phyloP scores from a whole-genome alignment of 2,797 vertebrate genomes.

The Etheostoma nigrum region DNA sequence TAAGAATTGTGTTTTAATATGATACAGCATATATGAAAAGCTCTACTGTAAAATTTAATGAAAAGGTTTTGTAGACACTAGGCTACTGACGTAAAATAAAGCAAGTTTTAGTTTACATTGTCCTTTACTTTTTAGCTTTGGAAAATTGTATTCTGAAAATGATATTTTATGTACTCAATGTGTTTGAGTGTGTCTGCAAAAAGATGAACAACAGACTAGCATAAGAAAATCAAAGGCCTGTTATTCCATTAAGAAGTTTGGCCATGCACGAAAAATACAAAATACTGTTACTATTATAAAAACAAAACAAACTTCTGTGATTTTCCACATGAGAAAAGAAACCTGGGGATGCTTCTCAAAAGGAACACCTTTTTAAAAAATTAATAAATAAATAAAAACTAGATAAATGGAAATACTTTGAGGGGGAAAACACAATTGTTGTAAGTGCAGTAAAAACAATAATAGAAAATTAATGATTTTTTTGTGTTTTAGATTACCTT shows the following conservation, averaged over 20 bases:
- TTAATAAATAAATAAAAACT: background rate
- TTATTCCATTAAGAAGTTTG: conserved; percentile 10
- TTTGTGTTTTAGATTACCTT: conserved; percentile 30
- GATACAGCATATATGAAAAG: background rate
- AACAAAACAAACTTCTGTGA: background rate
- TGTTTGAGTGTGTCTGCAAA: conserved; percentile 10
- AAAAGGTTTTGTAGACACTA: background rate
- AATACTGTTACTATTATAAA: background rate
- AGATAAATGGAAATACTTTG: background rate
- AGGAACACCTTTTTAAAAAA: background rate
- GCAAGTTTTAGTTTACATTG: background rate
- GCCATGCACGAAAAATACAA: background rate
- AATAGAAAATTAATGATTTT: conserved; percentile 27
- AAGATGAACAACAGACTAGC: background rate
- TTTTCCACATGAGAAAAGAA: conserved; percentile 33
- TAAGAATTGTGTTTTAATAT: background rate
- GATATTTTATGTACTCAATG: background rate
- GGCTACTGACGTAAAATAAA: background rate
- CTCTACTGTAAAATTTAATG: background rate
- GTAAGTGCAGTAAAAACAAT: conserved; percentile 22
- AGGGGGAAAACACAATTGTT: conserved; percentile 32
- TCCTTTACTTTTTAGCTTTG: conserved; percentile 1
- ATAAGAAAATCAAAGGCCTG: background rate
- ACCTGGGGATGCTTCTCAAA: conserved; percentile 17
- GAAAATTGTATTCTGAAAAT: conserved; percentile 12